Base-by-base conservation (phyloP, 2,888 invertebrate genomes). In the Fragum whitleyi region DNA sequence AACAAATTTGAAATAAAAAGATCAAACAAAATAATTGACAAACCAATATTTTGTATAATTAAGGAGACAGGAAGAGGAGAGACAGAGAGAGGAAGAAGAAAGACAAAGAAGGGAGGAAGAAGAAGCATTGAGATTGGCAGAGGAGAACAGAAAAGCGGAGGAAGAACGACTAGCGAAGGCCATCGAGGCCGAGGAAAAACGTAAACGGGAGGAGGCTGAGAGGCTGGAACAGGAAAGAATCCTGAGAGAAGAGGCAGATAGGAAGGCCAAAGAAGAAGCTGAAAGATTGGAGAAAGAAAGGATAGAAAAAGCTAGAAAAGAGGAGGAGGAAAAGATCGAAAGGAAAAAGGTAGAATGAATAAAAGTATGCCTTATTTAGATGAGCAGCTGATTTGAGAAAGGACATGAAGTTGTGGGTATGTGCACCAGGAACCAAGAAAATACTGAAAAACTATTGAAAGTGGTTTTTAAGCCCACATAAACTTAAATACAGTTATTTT, bases 301-400 rank as follows among this genome's bases (percentile, higher is more conserved):
- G 94, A 97, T 97, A 72, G 97, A 97, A 94, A 95, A 96, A 79
- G 95, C 97, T 81, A 96, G 96, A 92, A 96, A 96, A 87, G 98
- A 98, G 94, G 98, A 98, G 94, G 97, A 96, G 92, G 98, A 98
- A 93, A 95, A 98, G 77, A 96, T 97, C 90, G 97, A 96, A 79
- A 95, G 98, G 91, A 97, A 97, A 90, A 98, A 97, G 93, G 94
- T 93, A 81, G 39, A 68, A 23, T 36, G 5, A 36, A n/a, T n/a
- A 57, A 57, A n/a, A 1, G 6, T 47, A 6, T 19, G n/a, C n/a
- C 47, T 47, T 16, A 47, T n/a, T n/a, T n/a, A n/a, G n/a, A n/a
- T 42, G 11, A 42, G 16, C 11, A 11, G 16, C 16, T 42, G 42
- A 42, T 42, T 11, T 42, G 42, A 42, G 16, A 42, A 42, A 42